Evolutionary conservation across 1,140 invertebrate genomes (phyloP), one percentile per base, ranked within the genome.

Genomic region (Lepidostoma basale): DNA sequence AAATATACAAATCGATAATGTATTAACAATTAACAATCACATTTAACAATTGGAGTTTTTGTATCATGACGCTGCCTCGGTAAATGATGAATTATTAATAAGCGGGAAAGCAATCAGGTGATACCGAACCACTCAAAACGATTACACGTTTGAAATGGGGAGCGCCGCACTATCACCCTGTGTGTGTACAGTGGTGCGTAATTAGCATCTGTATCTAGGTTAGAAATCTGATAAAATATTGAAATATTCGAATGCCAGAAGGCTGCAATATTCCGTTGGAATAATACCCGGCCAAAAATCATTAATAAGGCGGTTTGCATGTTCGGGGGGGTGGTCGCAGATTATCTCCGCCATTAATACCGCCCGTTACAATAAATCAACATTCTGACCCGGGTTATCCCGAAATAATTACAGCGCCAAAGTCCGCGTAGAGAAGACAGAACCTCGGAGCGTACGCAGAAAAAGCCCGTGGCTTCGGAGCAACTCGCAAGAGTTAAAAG

Each of bases 401-500:
- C 28, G 25, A 56, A 33, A 56, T 56, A 56, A 56, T 56, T 56
- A 30, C 52, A 30, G 52, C 14, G 10, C 52, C 49, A 49, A 49
- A 49, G 22, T 23, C 25, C 45, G 18, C 25, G 22, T 49, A 25
- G 10, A 36, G 10, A 6, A 36, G 10, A n/a, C 14, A 12, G 5
- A 12, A 36, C 33, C 10, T 12, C 45, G 45, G n/a, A 49, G 25
- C 25, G 45, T 5, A 22, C 45, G 45, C n/a, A 9, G 33, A 2
- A 5, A 2, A 36, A 36, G 1, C 1, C 14, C 33, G 1, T 36
- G 14, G 33, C 9, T 36, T 49, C 23, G 45, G 25, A 49, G 25
- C n/a, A 49, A 23, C 45, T 49, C 22, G 45, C 45, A 14, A 56
- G 52, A 56, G 52, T 56, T 56, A 56, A 56, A 56, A 56, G 52